Base-by-base conservation (phyloP, 2,888 invertebrate genomes). In the Lepeophtheirus nordmannii region DNA sequence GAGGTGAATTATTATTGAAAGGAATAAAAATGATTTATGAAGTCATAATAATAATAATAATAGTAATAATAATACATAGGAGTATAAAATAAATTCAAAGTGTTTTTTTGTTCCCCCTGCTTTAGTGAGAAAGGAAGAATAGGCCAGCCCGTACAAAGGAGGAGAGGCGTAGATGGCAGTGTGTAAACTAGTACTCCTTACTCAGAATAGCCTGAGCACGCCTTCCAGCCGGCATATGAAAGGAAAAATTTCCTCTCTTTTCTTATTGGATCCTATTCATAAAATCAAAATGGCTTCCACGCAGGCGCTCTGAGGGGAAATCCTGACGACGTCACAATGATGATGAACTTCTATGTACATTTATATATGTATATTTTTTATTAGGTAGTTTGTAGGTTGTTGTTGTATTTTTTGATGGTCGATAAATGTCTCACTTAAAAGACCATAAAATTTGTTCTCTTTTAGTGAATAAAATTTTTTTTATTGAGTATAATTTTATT, bases 381-480 rank as follows among this genome's bases (percentile, higher is more conserved):
- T 30, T 30, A 30, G 30, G 30, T 30, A 30, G 30, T 30, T 30
- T 30, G 30, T 30, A 30, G 30, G 30, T 7, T 30, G 7, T 7
- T 30, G 30, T 30, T 30, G 30, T 30, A 30, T 2, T 30, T 30
- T 30, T 46, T 46, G 53, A 46, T 46, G 53, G 53, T 17, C 53
- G 53, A 46, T 46, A 46, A 46, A 46, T 46, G 53, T 46, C 53
- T 46, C 53, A 46, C 53, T 46, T 46, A 46, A 46, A 17, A 46
- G 53, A 17, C 53, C 14, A 5, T 46, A 46, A 46, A 46, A 46
- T 46, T 46, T 17, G 53, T 46, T 5, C 53, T 46, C 53, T 46
- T 46, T 46, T 46, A 46, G 53, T 46, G 17, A 14, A 46, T 46
- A 46, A 46, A 46, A 46, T n/a, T n/a, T 46, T 46, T n/a, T n/a